A percentile compares a stretch with the other conserved stretches of the same genome.
phyloP scores from a whole-genome alignment of 2,888 invertebrate species.

The Drosophila mayaguana region DNA sequence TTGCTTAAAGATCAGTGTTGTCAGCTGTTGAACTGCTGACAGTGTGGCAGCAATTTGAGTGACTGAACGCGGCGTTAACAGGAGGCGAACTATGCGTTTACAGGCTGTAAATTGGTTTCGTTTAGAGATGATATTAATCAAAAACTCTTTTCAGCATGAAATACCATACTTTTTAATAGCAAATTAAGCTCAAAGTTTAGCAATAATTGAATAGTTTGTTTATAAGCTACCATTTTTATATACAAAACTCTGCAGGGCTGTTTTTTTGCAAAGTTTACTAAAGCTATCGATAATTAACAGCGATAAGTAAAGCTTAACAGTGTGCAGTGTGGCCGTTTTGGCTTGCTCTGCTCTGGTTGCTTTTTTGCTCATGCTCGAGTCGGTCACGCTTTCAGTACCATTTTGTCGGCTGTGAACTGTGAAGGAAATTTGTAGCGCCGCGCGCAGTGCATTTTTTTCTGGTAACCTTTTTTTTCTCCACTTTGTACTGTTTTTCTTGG shows the following conservation, averaged over 20 bases:
- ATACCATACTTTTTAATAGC: neutral
- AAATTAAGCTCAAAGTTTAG: neutral
- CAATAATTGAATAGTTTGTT: neutral
- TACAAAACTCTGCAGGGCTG: neutral
- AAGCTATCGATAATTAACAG: conserved; percentile 18
- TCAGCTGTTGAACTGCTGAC: conserved; percentile 3
- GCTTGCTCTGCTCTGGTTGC: neutral
- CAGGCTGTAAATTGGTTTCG: neutral
- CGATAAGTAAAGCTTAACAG: conserved; percentile 13
- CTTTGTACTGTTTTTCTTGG: conserved; percentile 48
- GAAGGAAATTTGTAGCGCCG: conserved; percentile 69
- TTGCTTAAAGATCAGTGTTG: neutral
- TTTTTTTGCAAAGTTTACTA: neutral
- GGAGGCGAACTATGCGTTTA: conserved; percentile 14
- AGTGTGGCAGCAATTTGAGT: neutral
- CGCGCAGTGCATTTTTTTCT: conserved; percentile 79
- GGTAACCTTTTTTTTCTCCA: conserved; percentile 69
- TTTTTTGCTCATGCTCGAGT: conserved; percentile 28
- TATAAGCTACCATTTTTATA: too few relatives aligned
- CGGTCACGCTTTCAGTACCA: conserved; percentile 64
- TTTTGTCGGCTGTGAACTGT: conserved; percentile 67
- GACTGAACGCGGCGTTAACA: conserved; percentile 18
- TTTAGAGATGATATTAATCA: neutral
- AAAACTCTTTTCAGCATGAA: neutral
- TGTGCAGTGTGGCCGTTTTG: conserved; percentile 20